Evolutionary conservation across 2,888 invertebrate genomes (phyloP), one percentile per base, ranked within the genome.

Genomic region (Physocephala rufipes): DNA sequence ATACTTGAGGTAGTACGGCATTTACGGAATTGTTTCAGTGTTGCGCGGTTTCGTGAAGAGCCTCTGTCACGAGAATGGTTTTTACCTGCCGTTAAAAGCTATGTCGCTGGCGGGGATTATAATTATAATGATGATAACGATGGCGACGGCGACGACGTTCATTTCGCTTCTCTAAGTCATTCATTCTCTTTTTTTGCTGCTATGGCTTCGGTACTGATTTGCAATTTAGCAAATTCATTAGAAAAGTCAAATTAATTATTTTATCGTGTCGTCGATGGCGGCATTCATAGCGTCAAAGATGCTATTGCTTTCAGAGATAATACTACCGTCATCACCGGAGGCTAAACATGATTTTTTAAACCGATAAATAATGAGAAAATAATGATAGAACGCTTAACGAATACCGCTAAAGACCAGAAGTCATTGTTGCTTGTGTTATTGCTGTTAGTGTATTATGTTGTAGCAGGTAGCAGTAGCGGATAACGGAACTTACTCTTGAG

Each of bases 241-340:
- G 49, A 67, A 30, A 59, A 47, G 59, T 68, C 62, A 61, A 68
- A 68, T 68, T 62, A 51, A 43, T 47, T 51, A 30, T 49, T 30
- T 51, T 36, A 51, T 68, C 47, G 67, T 59, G 28, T 59, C 59
- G 15, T 45, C 26, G 21, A 26, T 36, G 55, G 66, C 26, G 45
- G 66, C 53, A 51, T 21, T 9, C 19, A 2, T 19, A 36, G 7
- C 66, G 30, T 3, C 55, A 19, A 43, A 2, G 15, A 36, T 9
- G 36, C 9, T 36, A 9, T 36, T 36, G 36, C 36, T 9, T 36
- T 36, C 9, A 36, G 5, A 36, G 36, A 36, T 9, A 36, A 9
- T 9, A 36, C 9, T 36, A 36, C 5, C 36, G 36, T 36, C 36
- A 36, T 9, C 36, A 36, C 36, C 36, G 36, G 36, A 36, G 36